A percentile compares a stretch with the other conserved stretches of the same genome.
Evolutionary conservation across 2,888 invertebrate species (phyloP).

Genomic region (Heliconius aoede): DNA sequence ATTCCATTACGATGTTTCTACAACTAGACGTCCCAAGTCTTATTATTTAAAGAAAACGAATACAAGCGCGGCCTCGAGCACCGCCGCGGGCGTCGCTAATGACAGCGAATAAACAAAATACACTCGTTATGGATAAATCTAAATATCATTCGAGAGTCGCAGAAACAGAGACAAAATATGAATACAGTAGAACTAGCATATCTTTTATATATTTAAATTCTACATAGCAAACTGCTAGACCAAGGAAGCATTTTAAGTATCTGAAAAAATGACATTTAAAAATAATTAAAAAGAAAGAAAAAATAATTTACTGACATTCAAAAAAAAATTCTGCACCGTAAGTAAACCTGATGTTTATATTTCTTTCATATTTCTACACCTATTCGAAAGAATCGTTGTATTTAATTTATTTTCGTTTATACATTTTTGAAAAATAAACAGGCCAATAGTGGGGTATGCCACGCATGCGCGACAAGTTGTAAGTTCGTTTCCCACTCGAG

Average conservation of each 20-base stretch:
- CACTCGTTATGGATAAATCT: constrained; percentile 15
- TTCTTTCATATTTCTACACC: too few relatives aligned
- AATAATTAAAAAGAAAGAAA: too few relatives aligned
- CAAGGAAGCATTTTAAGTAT: not conserved
- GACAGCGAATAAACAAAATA: constrained; percentile 23
- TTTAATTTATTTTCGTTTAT: too few relatives aligned
- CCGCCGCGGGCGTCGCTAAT: constrained; percentile 2
- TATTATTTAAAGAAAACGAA: constrained; percentile 20
- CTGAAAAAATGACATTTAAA: too few relatives aligned
- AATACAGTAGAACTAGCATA: constrained; percentile 2
- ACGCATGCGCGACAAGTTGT: too few relatives aligned
- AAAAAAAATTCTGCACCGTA: too few relatives aligned
- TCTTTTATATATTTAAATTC: not conserved
- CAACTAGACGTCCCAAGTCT: constrained; percentile 3
- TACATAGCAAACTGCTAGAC: not conserved
- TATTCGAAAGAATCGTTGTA: too few relatives aligned
- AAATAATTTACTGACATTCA: too few relatives aligned
- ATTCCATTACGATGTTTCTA: not conserved
- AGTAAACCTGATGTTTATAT: too few relatives aligned
- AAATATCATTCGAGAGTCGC: constrained; percentile 9
- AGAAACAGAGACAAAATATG: constrained; percentile 7
- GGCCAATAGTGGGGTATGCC: too few relatives aligned
- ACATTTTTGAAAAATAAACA: too few relatives aligned
- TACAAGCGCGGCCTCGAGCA: constrained; percentile 21
- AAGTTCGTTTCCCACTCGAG: too few relatives aligned